Base-by-base conservation (phyloP, 2,113 vertebrate species). In the Cichladusa arquata region DNA sequence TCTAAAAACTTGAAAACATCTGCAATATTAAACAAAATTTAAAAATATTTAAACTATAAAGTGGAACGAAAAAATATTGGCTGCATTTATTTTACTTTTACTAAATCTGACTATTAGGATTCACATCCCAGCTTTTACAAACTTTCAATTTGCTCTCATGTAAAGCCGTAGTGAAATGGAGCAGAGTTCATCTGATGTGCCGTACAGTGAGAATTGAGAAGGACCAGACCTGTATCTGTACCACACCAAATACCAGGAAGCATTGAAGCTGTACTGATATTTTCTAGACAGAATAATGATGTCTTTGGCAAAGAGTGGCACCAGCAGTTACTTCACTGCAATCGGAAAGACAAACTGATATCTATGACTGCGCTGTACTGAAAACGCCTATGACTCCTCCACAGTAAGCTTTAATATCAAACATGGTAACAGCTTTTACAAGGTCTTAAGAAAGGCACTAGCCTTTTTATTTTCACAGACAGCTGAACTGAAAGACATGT, bases 281-380 rank as follows among this genome's bases (percentile, higher is more conserved):
- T 78, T 95, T 93, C 72, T 92, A 86, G 76, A 94, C 67, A 83
- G 88, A 92, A 84, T 70, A 92, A 93, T 31, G 72, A 88, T 60
- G 72, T 74, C 57, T 86, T 94, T 3, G 17, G 80, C 86, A 81
- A 86, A 83, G n/a, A 95, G 67, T 1, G 2, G 76, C 51, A 80
- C 58, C 77, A 76, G 74, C 71, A 72, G 90, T 86, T 96, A 83
- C 60, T 94, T 77, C 82, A 54, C 58, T 92, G 79, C 67, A 58
- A 81, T 77, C 8, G n/a, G 50, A 90, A 97, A 77, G 79, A 81
- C 82, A 88, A 93, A 42, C 82, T 71, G 50, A 6, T 61, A 73
- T 28, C 79, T 80, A 5, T 45, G 71, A 94, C 62, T 83, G 54
- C 28, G 42, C 7, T 88, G 71, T 45, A 57, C 28, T 53, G 66